Base-by-base conservation (phyloP, 2,797 vertebrate genomes). In the Danio tinwini region DNA sequence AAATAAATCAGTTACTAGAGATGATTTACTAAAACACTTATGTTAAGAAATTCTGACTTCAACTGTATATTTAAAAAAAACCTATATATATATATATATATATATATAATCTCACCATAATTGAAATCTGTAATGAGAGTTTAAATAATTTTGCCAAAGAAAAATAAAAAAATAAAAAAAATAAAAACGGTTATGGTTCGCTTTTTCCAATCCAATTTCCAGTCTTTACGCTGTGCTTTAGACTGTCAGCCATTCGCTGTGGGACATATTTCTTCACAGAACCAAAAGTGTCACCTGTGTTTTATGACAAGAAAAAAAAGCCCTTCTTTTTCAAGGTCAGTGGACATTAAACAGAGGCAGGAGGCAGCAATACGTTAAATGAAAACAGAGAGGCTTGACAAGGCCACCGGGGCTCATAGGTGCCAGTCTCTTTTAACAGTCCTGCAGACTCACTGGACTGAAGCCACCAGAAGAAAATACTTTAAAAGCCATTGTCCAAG, bases 381-480 rank as follows among this genome's bases (percentile, higher is more conserved):
- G 83, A 91, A 91, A 92, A 88, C 88, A 87, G 86, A 85, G 82
- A 86, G 59, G 64, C 86, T 78, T 88, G 87, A 91, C 82, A 70
- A 88, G 78, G 83, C 85, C 42, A 58, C 65, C 37, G 84, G 84
- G 85, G 81, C 84, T 81, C 81, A 59, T 81, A 42, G 77, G 81
- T 74, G 90, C 90, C 90, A 91, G 91, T 90, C 84, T 86, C 81
- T 92, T 88, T 87, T 89, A 88, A 74, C 85, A 90, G 87, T 89
- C 86, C 85, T 85, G 78, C 88, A 90, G 88, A 87, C 76, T 87
- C 56, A 87, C 68, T 85, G 84, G 81, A 87, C 82, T 64, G 8
- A 16, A 55, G 42, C 56, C 80, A 81, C 88, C 86, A 84, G 81
- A 85, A 82, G 85, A 77, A 85, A 82, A 77, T 64, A 85, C 79